Conservation (phyloP, 2,113 vertebrate genomes). For the Cynocephalus volans region DNA sequence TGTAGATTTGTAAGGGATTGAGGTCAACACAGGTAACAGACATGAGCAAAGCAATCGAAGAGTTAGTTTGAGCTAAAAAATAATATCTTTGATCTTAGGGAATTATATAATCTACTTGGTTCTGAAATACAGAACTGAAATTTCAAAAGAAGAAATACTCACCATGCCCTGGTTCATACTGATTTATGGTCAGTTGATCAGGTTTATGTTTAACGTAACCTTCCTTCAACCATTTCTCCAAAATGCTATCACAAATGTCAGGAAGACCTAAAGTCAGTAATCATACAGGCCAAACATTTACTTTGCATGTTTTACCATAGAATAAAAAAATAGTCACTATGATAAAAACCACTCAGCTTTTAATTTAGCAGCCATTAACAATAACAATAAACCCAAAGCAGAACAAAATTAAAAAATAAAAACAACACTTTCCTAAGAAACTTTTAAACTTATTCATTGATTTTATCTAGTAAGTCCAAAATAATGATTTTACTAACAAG, state of each 20-base stretch:
- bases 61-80: slow-evolving; percentile 2
- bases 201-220: slow-evolving; percentile 92
- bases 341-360: slow-evolving; percentile 35
- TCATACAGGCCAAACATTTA: slow-evolving; percentile 69
- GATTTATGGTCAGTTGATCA: slow-evolving; percentile 97
- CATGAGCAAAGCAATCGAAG: background rate
- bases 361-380: background rate
- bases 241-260: slow-evolving; percentile 89
- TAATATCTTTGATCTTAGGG: slow-evolving; percentile 17
- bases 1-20: background rate
- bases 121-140: background rate
- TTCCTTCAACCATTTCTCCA: slow-evolving; percentile 92
- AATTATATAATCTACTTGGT: background rate
- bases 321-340: background rate
- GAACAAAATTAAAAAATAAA: slow-evolving; percentile 58
- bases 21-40: background rate
- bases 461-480: slow-evolving; percentile 41
- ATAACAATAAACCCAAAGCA: background rate
- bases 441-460: slow-evolving; percentile 42
- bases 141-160: slow-evolving; percentile 68
- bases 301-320: slow-evolving; percentile 30
- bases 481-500: background rate
- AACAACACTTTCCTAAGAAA: background rate
- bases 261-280: slow-evolving; percentile 92
- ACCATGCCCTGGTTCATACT: slow-evolving; percentile 98